phyloP scores from a whole-genome alignment of 92 coral and sea anemone species.

The Porites rus region DNA sequence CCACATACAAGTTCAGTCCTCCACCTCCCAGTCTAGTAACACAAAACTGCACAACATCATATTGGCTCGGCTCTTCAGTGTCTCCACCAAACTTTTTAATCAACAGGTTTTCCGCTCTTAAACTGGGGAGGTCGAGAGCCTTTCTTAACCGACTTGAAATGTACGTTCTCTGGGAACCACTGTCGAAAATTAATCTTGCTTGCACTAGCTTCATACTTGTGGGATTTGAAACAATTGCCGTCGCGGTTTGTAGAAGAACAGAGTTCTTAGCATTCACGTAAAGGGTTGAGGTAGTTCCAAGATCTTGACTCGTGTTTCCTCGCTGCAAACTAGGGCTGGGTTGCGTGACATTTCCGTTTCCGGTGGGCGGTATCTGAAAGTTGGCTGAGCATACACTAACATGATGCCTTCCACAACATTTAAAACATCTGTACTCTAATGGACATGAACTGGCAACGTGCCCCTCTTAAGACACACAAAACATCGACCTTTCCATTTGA shows the following conservation, averaged over 20 bases:
- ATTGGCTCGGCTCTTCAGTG: constrained; percentile 32
- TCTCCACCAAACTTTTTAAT: constrained; percentile 65
- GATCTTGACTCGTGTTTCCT: not conserved
- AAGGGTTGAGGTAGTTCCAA: not conserved
- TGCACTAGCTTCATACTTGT: constrained; percentile 35
- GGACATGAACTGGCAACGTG: constrained; percentile 67
- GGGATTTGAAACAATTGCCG: constrained; percentile 52
- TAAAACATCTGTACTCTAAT: constrained; percentile 63
- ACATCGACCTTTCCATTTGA: constrained; percentile 63
- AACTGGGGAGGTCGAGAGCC: constrained; percentile 52
- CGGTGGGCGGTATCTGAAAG: constrained; percentile 2
- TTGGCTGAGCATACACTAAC: constrained; percentile 64
- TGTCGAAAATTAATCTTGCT: constrained; percentile 68
- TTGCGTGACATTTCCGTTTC: constrained; percentile 8
- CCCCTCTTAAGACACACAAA: constrained; percentile 71
- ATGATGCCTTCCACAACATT: constrained; percentile 51
- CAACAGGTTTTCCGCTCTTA: constrained; percentile 56
- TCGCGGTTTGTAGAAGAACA: constrained; percentile 67
- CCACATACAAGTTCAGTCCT: constrained; percentile 45
- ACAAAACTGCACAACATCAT: constrained; percentile 28
- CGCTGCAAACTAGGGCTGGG: not conserved
- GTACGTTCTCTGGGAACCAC: constrained; percentile 74
- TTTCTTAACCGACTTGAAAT: constrained; percentile 53
- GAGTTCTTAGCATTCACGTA: constrained; percentile 41
- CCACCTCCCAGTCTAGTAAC: constrained; percentile 27